phyloP scores from a whole-genome alignment of 2,888 invertebrate species.

The Diadromus collaris region DNA sequence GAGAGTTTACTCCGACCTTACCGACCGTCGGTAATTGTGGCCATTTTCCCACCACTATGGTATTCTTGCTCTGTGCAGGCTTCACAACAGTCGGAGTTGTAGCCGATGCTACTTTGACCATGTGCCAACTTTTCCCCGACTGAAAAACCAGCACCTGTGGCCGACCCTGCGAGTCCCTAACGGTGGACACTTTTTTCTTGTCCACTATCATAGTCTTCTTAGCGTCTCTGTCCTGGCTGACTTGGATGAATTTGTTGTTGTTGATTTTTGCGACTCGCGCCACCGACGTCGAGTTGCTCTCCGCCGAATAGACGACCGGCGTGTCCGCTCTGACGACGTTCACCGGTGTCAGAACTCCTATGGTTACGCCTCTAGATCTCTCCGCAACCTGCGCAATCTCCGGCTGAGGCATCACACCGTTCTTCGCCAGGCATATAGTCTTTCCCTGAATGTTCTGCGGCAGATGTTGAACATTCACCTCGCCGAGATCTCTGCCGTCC shows the following conservation, averaged over 20 bases:
- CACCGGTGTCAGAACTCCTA: conserved; percentile 39
- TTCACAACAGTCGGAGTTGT: neutral
- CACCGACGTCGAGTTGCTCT: neutral
- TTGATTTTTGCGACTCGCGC: neutral
- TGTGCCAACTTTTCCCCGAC: conserved; percentile 47
- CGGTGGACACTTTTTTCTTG: conserved; percentile 29
- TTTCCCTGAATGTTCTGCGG: conserved; percentile 59
- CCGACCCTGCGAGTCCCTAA: conserved; percentile 4
- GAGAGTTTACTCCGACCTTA: neutral
- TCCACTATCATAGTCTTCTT: neutral
- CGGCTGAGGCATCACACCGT: conserved; percentile 35
- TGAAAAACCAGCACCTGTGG: conserved; percentile 47
- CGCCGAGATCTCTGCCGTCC: conserved; percentile 74
- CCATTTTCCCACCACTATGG: neutral
- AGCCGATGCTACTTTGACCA: conserved; percentile 37
- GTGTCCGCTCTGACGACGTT: conserved; percentile 17
- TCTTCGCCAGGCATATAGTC: conserved; percentile 60
- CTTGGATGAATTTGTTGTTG: neutral
- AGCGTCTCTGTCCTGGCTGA: neutral
- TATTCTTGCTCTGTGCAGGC: neutral
- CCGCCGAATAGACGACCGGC: neutral
- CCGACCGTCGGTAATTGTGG: neutral
- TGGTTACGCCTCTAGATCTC: conserved; percentile 15
- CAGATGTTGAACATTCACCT: conserved; percentile 69
- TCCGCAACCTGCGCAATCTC: neutral